Evolutionary conservation across 2,797 vertebrate genomes (phyloP).

Genomic region (Amblyraja radiata): DNA sequence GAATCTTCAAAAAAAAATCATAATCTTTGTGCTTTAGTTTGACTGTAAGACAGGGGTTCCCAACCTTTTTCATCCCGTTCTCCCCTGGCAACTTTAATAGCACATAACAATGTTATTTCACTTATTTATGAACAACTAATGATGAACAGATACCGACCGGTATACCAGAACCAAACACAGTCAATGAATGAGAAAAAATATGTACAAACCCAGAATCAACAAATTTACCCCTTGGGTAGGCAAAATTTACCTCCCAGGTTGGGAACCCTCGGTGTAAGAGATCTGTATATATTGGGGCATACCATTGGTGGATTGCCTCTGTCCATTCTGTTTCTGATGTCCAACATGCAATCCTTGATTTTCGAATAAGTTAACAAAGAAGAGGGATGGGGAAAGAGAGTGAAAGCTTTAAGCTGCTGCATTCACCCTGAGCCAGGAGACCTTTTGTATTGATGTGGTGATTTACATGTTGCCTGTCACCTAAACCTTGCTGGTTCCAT

Average conservation of each 20-base stretch:
- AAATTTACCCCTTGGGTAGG: too few relatives aligned
- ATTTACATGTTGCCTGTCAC: neutral
- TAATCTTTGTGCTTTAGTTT: neutral
- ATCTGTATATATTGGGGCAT: neutral
- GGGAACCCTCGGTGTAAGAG: too few relatives aligned
- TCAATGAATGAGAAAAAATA: too few relatives aligned
- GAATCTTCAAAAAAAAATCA: neutral
- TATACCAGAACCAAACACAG: too few relatives aligned
- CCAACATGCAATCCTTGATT: neutral
- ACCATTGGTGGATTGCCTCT: neutral
- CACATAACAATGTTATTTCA: too few relatives aligned
- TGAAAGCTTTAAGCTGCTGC: neutral
- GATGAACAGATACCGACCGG: too few relatives aligned
- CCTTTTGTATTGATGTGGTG: neutral
- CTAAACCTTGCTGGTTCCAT: neutral
- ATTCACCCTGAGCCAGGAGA: neutral
- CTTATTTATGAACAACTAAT: too few relatives aligned
- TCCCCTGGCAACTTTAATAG: too few relatives aligned
- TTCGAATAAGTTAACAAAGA: neutral
- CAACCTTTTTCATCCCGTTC: too few relatives aligned
- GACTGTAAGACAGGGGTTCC: too few relatives aligned
- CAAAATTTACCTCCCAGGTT: too few relatives aligned
- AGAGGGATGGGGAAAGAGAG: neutral
- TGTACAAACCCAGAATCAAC: too few relatives aligned
- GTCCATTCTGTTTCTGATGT: neutral